These are phyloP conservation scores for Psylliodes chrysocephalus DNA, from an alignment of 2,888 invertebrate genomes.

Conservation along the genomic window DNA sequence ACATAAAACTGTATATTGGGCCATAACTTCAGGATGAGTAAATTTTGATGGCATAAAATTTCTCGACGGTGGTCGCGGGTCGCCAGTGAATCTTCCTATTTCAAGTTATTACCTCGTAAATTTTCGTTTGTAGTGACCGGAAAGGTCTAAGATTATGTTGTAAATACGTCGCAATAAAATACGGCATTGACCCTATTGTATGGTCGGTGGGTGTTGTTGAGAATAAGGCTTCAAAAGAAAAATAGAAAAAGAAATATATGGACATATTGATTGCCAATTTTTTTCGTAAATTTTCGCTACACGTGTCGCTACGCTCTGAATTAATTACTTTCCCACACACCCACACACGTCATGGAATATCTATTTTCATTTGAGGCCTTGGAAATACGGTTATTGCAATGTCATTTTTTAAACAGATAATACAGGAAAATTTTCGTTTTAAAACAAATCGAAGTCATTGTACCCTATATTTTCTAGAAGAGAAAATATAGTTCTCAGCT, in stretches of 20 bases:
- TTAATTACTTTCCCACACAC: too few relatives aligned
- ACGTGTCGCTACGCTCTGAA: too few relatives aligned
- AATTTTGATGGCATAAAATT: not conserved
- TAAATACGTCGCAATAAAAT: conserved; percentile 23
- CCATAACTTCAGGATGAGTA: not conserved
- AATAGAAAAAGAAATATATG: not conserved
- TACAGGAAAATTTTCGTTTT: too few relatives aligned
- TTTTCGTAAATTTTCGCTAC: too few relatives aligned
- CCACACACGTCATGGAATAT: too few relatives aligned
- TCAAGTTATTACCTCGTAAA: conserved; percentile 26
- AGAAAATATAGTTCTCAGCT: too few relatives aligned
- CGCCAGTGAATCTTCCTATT: conserved; percentile 8
- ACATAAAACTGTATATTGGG: too few relatives aligned
- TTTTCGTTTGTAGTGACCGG: conserved; percentile 26
- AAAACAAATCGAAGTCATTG: too few relatives aligned
- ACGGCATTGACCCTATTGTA: conserved; percentile 14
- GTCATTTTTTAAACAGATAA: too few relatives aligned
- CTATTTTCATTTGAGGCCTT: too few relatives aligned
- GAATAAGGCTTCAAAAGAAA: not conserved
- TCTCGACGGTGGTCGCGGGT: not conserved
- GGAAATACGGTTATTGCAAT: too few relatives aligned
- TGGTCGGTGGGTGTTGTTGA: conserved; percentile 1
- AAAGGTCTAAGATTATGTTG: conserved; percentile 26
- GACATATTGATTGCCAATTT: not conserved
- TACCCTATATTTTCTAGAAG: too few relatives aligned